Evolutionary conservation across 2,888 invertebrate species (phyloP).

Genomic region (Dasysyrphus albostriatus): DNA sequence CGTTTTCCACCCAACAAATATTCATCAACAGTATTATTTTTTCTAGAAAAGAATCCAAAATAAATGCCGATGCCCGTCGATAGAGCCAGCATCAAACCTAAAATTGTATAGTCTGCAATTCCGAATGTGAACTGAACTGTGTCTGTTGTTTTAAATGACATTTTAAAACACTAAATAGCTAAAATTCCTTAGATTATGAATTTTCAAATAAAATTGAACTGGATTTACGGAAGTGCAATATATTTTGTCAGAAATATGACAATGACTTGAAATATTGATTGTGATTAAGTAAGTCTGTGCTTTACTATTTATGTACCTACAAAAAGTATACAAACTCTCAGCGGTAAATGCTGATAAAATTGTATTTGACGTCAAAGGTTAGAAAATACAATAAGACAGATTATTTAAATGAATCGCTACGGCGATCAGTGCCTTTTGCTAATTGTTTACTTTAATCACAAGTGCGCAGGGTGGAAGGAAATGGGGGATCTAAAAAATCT

Average conservation of each 20-base stretch:
- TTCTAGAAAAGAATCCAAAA: slow-evolving; percentile 85
- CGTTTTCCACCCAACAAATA: slow-evolving; percentile 86
- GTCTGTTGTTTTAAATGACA: background rate
- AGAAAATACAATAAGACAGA: background rate
- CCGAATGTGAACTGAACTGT: slow-evolving; percentile 79
- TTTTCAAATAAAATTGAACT: background rate
- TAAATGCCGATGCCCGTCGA: slow-evolving; percentile 86
- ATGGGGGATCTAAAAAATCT: no score
- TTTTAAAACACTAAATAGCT: background rate
- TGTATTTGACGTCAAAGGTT: slow-evolving; percentile 18
- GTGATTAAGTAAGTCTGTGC: background rate
- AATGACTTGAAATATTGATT: background rate
- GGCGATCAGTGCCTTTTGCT: background rate
- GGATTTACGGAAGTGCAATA: background rate
- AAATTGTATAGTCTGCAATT: slow-evolving; percentile 85
- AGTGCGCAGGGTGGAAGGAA: no score
- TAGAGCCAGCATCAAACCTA: slow-evolving; percentile 84
- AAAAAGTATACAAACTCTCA: background rate
- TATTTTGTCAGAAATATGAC: background rate
- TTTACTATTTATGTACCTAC: background rate
- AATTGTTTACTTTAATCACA: no score
- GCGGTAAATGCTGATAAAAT: background rate
- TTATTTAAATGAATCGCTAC: background rate
- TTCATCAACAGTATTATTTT: slow-evolving; percentile 85
- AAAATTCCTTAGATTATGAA: background rate